Evolutionary conservation across 2,888 invertebrate genomes (phyloP).

Genomic region (Cancer borealis): DNA sequence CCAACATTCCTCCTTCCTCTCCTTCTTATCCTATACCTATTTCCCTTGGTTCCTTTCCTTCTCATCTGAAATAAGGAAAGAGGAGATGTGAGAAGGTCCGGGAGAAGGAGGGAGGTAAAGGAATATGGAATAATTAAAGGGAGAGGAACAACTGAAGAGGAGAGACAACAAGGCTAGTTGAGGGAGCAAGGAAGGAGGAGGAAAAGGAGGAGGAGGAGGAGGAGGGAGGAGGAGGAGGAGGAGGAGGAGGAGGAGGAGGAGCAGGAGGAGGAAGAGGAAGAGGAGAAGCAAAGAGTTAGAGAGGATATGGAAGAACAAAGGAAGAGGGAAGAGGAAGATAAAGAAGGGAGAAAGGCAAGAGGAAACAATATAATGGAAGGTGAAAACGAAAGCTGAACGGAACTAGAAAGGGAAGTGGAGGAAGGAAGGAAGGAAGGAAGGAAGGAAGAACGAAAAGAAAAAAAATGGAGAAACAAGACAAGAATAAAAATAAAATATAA

Average conservation of each 20-base stretch:
- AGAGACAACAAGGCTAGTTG: not conserved
- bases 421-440: not conserved
- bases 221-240: not conserved
- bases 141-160: not conserved
- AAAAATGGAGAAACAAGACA: not conserved
- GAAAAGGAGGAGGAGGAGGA: not conserved
- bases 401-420: not conserved
- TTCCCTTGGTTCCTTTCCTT: not conserved
- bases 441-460: not conserved
- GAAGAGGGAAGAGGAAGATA: not conserved
- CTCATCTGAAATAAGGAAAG: not conserved
- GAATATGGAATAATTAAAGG: not conserved
- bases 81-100: not conserved
- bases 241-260: not conserved
- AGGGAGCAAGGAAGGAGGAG: not conserved
- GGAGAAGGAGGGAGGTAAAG: not conserved
- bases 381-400: not conserved
- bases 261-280: not conserved
- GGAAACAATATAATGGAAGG: not conserved
- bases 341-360: not conserved
- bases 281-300: not conserved
- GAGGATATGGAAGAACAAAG: not conserved
- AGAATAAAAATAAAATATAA: no score
- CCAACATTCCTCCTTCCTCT: not conserved
- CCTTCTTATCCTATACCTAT: no score